Conservation (phyloP, 2,888 invertebrate species). For the Polyommatus icarus region DNA sequence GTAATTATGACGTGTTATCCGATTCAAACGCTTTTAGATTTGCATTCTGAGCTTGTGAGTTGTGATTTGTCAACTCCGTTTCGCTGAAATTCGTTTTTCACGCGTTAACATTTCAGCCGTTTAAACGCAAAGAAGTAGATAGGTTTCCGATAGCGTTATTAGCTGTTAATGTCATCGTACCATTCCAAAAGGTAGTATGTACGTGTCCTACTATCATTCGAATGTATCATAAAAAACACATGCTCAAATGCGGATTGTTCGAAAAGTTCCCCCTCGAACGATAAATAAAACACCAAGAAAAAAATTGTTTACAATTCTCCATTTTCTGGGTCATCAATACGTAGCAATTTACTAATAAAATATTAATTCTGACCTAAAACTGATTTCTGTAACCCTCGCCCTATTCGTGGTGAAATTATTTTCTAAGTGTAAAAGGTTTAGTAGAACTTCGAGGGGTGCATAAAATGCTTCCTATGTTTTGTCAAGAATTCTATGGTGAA, state of each 20-base stretch:
- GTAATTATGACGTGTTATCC: no score
- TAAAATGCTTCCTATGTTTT: slow-evolving; percentile 29
- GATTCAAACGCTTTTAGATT: no score
- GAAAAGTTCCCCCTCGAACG: not conserved
- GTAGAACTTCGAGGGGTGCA: slow-evolving; percentile 44
- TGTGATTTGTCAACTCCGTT: no score
- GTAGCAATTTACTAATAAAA: slow-evolving; percentile 30
- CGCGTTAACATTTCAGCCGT: no score
- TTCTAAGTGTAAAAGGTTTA: slow-evolving; percentile 65
- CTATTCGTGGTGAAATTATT: slow-evolving; percentile 52
- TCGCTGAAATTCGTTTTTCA: no score
- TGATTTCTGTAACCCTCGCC: slow-evolving; percentile 39
- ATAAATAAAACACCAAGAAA: not conserved
- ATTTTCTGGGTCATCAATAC: slow-evolving; percentile 28
- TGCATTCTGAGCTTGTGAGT: no score
- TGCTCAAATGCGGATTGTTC: not conserved
- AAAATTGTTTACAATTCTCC: not conserved
- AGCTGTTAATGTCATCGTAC: no score
- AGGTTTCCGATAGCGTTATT: no score
- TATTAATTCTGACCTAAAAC: slow-evolving; percentile 20
- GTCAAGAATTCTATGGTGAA: slow-evolving; percentile 17
- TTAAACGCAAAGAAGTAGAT: no score
- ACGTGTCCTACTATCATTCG: no score
- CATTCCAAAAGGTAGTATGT: no score
- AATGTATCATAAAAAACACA: not conserved